Percentiles rank a stretch among this genome's conserved stretches.
phyloP scores from a whole-genome alignment of 2,113 vertebrate species.

The Macquaria australasica region DNA sequence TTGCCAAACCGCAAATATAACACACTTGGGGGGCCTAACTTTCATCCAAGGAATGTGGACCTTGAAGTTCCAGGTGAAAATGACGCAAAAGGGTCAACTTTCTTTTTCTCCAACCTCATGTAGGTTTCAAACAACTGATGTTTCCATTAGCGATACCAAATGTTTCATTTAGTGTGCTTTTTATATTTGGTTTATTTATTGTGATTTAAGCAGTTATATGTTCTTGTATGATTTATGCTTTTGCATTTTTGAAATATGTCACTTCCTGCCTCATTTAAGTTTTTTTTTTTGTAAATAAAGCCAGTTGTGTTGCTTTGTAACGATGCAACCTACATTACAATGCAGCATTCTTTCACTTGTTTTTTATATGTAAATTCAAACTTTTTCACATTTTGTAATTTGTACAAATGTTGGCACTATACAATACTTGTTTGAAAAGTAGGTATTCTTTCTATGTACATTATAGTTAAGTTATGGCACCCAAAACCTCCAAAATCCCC shows the following conservation, averaged over 20 bases:
- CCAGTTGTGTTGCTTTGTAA: neutral
- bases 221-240: neutral
- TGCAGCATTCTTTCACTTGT: conserved; percentile 25
- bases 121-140: conserved; percentile 39
- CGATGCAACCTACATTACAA: neutral
- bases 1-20: conserved; percentile 61
- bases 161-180: neutral
- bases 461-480: neutral
- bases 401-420: neutral
- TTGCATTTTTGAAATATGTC: neutral
- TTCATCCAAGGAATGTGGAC: conserved; percentile 63
- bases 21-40: conserved; percentile 56
- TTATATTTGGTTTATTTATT: conserved; percentile 46
- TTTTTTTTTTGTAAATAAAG: neutral
- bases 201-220: neutral
- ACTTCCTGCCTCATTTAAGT: neutral
- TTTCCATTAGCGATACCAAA: neutral
- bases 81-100: conserved; percentile 69
- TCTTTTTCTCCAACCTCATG: conserved; percentile 74
- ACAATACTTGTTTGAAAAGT: neutral
- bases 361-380: conserved; percentile 10
- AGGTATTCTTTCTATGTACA: neutral
- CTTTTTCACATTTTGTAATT: conserved; percentile 1
- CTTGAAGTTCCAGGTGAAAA: conserved; percentile 79
- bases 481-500: neutral